Percentiles rank a stretch among this genome's conserved stretches.
These are phyloP conservation scores for Periplaneta americana DNA, from an alignment of 1,140 invertebrate species.

Conservation along the genomic window DNA sequence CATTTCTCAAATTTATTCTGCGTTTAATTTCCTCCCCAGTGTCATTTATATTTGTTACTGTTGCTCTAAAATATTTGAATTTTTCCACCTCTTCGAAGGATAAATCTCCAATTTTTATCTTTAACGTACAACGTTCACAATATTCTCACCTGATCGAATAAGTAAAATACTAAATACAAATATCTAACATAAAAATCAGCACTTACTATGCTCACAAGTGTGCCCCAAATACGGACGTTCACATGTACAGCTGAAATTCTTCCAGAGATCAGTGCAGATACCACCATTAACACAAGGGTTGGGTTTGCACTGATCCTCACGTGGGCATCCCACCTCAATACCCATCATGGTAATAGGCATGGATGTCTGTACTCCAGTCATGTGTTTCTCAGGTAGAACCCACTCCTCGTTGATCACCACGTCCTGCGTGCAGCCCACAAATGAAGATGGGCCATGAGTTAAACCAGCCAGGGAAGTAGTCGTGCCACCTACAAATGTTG, in stretches of 20 bases:
- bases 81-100: too few relatives aligned
- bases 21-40: too few relatives aligned
- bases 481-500: constrained; percentile 64
- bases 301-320: constrained; percentile 72
- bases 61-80: too few relatives aligned
- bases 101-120: too few relatives aligned
- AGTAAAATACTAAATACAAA: not conserved
- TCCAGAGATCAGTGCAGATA: constrained; percentile 84
- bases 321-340: constrained; percentile 64
- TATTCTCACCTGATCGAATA: too few relatives aligned
- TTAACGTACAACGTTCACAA: too few relatives aligned
- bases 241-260: constrained; percentile 79
- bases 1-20: too few relatives aligned
- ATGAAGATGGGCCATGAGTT: constrained; percentile 38
- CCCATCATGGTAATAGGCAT: constrained; percentile 42
- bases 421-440: constrained; percentile 90
- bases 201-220: constrained; percentile 80
- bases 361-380: constrained; percentile 3
- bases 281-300: constrained; percentile 85
- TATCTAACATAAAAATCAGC: not conserved
- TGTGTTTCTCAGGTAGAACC: constrained; percentile 40
- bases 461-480: not conserved
- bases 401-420: constrained; percentile 79
- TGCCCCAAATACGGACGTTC: constrained; percentile 79
- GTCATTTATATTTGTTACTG: too few relatives aligned